Evolutionary conservation across 2,888 invertebrate species (phyloP).

Genomic region (Papilio protenor): DNA sequence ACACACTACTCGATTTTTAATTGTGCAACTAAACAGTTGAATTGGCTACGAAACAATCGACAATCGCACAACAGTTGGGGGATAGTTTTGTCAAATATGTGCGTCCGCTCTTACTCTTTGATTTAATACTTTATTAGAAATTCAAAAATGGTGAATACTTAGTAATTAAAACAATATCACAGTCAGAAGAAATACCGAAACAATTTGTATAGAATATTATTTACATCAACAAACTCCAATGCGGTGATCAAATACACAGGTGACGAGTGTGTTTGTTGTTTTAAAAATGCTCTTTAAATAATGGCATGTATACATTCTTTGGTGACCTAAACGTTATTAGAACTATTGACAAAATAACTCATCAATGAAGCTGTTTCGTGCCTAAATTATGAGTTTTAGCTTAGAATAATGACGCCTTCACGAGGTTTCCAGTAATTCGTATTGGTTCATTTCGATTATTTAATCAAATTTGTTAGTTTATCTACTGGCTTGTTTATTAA

Average conservation of each 20-base stretch:
- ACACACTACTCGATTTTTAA: too few relatives aligned
- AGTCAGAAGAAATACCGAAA: neutral
- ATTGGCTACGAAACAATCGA: too few relatives aligned
- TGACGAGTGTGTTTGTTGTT: slow-evolving; percentile 1
- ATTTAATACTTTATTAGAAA: neutral
- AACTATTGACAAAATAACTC: neutral
- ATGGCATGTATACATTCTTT: neutral
- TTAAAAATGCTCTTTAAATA: neutral
- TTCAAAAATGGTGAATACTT: neutral
- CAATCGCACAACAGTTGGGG: too few relatives aligned
- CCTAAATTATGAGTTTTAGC: too few relatives aligned
- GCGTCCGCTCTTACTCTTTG: neutral
- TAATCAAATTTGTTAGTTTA: too few relatives aligned
- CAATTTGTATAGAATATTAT: slow-evolving; percentile 4
- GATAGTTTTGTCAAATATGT: too few relatives aligned
- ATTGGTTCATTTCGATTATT: too few relatives aligned
- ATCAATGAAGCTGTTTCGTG: neutral
- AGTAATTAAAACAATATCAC: neutral
- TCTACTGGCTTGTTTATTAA: too few relatives aligned
- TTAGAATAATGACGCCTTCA: too few relatives aligned
- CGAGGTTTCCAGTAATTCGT: too few relatives aligned
- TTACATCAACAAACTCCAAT: slow-evolving; percentile 9
- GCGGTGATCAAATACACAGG: neutral
- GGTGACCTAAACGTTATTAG: neutral
- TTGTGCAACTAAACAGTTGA: too few relatives aligned